Percentiles rank a stretch among this genome's conserved stretches.
These are phyloP conservation scores for Parauchenoglanis ngamensis DNA, from an alignment of 2,797 vertebrate species.

Conservation along the genomic window DNA sequence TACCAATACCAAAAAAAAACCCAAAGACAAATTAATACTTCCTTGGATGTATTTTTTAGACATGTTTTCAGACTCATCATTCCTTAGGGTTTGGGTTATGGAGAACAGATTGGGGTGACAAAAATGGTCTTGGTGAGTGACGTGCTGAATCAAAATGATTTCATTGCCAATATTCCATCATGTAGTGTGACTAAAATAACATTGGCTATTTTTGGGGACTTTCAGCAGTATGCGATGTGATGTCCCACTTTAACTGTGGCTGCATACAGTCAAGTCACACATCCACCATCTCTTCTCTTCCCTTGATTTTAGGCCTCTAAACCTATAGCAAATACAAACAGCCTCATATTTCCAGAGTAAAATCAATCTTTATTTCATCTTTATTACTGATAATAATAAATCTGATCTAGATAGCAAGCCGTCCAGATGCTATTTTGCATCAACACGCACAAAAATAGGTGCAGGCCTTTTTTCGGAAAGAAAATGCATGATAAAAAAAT, in stretches of 20 bases:
- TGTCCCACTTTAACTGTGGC: not conserved
- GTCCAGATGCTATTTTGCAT: not conserved
- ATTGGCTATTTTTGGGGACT: not conserved
- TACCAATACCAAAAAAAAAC: too few relatives aligned
- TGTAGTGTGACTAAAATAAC: not conserved
- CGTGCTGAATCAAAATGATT: not conserved
- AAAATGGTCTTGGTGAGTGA: not conserved
- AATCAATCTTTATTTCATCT: not conserved
- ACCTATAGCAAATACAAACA: not conserved
- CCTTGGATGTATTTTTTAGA: too few relatives aligned
- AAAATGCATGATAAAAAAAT: too few relatives aligned
- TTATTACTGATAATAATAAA: not conserved
- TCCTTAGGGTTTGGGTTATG: not conserved
- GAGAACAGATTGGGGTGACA: not conserved
- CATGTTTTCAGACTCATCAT: not conserved
- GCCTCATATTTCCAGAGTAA: not conserved
- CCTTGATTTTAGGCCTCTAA: not conserved
- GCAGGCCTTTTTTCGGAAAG: too few relatives aligned
- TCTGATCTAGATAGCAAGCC: slow-evolving; percentile 1
- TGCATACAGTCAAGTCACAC: not conserved
- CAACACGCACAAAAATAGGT: too few relatives aligned
- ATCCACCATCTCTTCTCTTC: not conserved
- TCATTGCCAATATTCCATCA: not conserved
- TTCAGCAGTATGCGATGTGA: not conserved
- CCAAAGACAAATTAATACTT: not conserved